Base-by-base conservation (phyloP, 2,113 vertebrate genomes). In the Otis tarda region DNA sequence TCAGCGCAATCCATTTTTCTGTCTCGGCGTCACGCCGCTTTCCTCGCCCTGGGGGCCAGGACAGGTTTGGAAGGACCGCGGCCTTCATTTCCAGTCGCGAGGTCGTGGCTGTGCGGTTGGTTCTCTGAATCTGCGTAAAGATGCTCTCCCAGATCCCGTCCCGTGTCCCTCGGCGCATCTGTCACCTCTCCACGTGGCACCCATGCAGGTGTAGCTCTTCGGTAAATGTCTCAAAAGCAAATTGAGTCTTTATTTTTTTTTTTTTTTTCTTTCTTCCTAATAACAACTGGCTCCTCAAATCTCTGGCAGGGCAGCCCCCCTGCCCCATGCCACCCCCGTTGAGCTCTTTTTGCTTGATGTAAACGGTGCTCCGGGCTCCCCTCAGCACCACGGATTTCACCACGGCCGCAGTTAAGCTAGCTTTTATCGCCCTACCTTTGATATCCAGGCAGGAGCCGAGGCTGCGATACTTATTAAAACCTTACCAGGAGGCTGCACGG, bases 161-260 rank as follows among this genome's bases (percentile, higher is more conserved):
- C 37, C 2, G 6, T 15, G 16, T n/a, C 43, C 27, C 17, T 69
- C 2, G 3, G 39, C 2, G 2, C 50, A 24, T 21, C 23, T 0
- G 0, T 15, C 0, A 0, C 49, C 78, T 60, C 50, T 43, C 45
- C 12, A n/a, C 22, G 53, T 4, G 7, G 68, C 43, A 14, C 12
- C 14, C 7, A 6, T 7, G 10, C 37, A 31, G 5, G 6, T 0
- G 11, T 5, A 28, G 27, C 47, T 78, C 35, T 61, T 49, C 24
- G 3, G 5, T 22, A 14, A 49, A 31, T 5, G 4, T 73, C 76
- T 86, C 20, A 6, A 53, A 91, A 86, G n/a, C 39, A 61, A 86
- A n/a, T 0, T 1, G 43, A 67, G n/a, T 21, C 14, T 60, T 91
- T 61, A 9, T 5, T 43, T 43, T 43, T 43, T 5, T 5, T 37